phyloP scores from a whole-genome alignment of 2,797 vertebrate genomes.

The Dicrostonyx torquatus region DNA sequence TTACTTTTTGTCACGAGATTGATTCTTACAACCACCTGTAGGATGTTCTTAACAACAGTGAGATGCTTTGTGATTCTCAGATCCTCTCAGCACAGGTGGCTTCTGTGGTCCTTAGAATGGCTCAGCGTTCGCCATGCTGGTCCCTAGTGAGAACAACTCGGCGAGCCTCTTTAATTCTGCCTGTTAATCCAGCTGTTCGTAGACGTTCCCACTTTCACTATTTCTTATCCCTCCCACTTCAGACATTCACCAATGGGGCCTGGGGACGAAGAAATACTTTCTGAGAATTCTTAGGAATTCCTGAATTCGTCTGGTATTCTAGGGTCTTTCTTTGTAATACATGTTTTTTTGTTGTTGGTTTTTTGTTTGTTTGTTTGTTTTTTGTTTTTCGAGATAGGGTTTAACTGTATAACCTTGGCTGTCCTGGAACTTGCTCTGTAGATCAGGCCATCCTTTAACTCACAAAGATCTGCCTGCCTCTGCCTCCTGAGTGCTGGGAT shows the following conservation, averaged over 20 bases:
- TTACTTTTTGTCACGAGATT: constrained; percentile 7
- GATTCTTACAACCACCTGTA: constrained; percentile 5
- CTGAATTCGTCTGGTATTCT: constrained; percentile 10
- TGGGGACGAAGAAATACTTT: neutral
- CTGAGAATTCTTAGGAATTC: constrained; percentile 17
- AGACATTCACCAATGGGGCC: neutral
- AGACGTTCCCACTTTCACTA: neutral
- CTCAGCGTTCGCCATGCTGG: too few relatives aligned
- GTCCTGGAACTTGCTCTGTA: too few relatives aligned
- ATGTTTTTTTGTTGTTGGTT: neutral
- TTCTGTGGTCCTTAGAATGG: neutral
- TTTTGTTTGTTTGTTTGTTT: too few relatives aligned
- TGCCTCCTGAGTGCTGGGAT: too few relatives aligned
- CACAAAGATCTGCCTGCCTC: too few relatives aligned
- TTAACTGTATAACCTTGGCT: too few relatives aligned
- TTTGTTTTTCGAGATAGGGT: too few relatives aligned
- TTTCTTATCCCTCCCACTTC: neutral
- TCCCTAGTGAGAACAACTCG: neutral
- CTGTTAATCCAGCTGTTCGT: neutral
- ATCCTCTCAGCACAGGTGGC: neutral
- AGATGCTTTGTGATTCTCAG: neutral
- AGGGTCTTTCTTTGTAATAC: constrained; percentile 15
- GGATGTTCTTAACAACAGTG: neutral
- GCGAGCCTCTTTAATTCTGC: neutral
- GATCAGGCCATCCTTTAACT: too few relatives aligned